phyloP scores from a whole-genome alignment of 2,797 vertebrate species.

The Botia almorhae region DNA sequence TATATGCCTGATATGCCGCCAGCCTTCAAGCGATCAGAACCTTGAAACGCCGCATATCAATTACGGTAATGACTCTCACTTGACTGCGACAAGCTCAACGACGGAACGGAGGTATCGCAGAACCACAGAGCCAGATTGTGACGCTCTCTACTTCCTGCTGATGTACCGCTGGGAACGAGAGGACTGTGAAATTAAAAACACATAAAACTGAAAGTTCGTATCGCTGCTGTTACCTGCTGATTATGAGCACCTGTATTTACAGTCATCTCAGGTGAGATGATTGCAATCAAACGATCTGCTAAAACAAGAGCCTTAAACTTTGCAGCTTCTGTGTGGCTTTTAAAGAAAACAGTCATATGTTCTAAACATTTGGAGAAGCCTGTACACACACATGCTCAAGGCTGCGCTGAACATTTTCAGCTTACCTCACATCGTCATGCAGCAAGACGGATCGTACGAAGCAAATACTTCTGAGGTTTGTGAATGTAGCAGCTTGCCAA shows the following conservation, averaged over 20 bases:
- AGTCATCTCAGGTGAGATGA: not conserved
- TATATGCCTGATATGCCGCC: slow-evolving; percentile 51
- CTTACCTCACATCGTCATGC: too few species aligned
- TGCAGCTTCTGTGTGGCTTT: not conserved
- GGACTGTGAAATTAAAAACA: not conserved
- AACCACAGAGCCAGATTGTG: slow-evolving; percentile 54
- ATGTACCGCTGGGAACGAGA: not conserved
- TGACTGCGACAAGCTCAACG: slow-evolving; percentile 69
- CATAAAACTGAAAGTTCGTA: slow-evolving; percentile 1
- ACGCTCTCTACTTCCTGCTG: not conserved
- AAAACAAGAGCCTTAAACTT: not conserved
- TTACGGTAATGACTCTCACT: slow-evolving; percentile 70
- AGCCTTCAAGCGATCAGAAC: slow-evolving; percentile 66
- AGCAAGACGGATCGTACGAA: too few species aligned
- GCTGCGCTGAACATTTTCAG: too few species aligned
- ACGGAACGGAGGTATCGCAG: slow-evolving; percentile 53
- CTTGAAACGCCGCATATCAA: slow-evolving; percentile 63
- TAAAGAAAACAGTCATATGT: not conserved
- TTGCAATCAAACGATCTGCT: not conserved
- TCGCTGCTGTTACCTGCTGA: not conserved
- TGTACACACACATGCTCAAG: too few species aligned
- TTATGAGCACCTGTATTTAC: not conserved
- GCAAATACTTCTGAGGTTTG: too few species aligned
- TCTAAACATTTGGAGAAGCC: too few species aligned
- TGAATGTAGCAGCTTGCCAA: too few species aligned